Conservation (phyloP, 1,140 invertebrate species). For the Ridgeia piscesae region DNA sequence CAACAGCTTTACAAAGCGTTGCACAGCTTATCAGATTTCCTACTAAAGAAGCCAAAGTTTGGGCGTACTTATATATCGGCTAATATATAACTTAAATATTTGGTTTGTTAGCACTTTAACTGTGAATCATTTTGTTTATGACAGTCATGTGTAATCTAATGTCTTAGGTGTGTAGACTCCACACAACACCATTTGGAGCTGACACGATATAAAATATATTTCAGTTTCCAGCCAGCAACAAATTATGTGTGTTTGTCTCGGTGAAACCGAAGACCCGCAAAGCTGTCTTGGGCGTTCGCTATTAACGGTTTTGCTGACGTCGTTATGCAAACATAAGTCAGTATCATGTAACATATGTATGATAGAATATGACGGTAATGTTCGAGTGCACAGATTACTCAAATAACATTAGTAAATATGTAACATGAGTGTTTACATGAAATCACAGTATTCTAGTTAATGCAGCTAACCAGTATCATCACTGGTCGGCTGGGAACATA, state of each 20-base stretch:
- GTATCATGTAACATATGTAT: not conserved
- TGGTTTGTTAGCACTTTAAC: not conserved
- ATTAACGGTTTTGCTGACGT: not conserved
- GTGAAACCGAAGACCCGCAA: not conserved
- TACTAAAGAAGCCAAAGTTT: not conserved
- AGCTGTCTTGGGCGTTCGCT: not conserved
- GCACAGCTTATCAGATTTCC: too few species aligned
- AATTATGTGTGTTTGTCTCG: not conserved
- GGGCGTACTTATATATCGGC: not conserved
- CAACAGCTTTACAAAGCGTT: too few species aligned
- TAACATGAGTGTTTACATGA: not conserved
- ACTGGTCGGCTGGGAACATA: too few species aligned
- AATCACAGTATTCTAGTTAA: too few species aligned
- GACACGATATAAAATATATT: too few species aligned
- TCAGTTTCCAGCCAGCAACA: not conserved
- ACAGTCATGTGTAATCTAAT: not conserved
- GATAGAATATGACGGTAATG: not conserved
- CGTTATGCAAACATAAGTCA: not conserved
- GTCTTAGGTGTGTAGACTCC: not conserved
- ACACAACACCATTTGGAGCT: too few species aligned
- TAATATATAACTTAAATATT: not conserved
- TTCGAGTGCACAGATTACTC: not conserved
- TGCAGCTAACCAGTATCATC: too few species aligned
- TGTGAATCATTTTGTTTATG: not conserved
- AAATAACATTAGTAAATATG: not conserved